Percentiles rank a stretch among this genome's conserved stretches.
Conservation (phyloP, 2,888 invertebrate genomes). For the Trichacis sp. region DNA sequence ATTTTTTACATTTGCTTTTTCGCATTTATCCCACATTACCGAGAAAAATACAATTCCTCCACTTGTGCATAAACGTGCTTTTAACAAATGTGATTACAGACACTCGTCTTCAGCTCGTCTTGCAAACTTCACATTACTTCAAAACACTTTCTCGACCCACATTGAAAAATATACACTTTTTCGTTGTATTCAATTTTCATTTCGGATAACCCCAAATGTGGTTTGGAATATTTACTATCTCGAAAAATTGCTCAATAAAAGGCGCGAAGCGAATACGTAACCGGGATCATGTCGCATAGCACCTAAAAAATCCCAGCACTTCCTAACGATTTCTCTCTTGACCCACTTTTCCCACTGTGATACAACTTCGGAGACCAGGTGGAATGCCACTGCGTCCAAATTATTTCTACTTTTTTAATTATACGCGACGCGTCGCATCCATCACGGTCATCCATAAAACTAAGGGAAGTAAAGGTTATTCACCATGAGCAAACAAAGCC, state of each 20-base stretch:
- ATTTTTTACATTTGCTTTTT: too few species aligned
- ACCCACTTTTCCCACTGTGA: slow-evolving; percentile 47
- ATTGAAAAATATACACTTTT: too few species aligned
- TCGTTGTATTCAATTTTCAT: too few species aligned
- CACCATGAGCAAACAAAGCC: slow-evolving; percentile 16
- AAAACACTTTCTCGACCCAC: too few species aligned
- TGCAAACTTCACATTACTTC: too few species aligned
- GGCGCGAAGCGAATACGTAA: slow-evolving; percentile 21
- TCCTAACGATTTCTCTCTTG: slow-evolving; percentile 58
- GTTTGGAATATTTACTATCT: slow-evolving; percentile 2
- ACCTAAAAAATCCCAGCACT: slow-evolving; percentile 45
- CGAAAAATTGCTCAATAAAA: slow-evolving; percentile 10
- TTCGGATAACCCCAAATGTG: too few species aligned
- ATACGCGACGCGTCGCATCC: slow-evolving; percentile 42
- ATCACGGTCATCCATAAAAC: slow-evolving; percentile 19
- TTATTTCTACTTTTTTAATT: slow-evolving; percentile 51
- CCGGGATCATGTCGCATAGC: slow-evolving; percentile 2
- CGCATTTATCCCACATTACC: too few species aligned
- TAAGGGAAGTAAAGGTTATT: slow-evolving; percentile 10
- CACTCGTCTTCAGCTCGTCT: too few species aligned
- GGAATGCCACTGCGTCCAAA: slow-evolving; percentile 35
- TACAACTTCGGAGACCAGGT: slow-evolving; percentile 19
- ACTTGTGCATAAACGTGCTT: too few species aligned
- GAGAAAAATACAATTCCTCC: too few species aligned
- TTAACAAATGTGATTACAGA: too few species aligned